Conservation (phyloP, 1,140 invertebrate genomes). For the Habropoda laboriosa region DNA sequence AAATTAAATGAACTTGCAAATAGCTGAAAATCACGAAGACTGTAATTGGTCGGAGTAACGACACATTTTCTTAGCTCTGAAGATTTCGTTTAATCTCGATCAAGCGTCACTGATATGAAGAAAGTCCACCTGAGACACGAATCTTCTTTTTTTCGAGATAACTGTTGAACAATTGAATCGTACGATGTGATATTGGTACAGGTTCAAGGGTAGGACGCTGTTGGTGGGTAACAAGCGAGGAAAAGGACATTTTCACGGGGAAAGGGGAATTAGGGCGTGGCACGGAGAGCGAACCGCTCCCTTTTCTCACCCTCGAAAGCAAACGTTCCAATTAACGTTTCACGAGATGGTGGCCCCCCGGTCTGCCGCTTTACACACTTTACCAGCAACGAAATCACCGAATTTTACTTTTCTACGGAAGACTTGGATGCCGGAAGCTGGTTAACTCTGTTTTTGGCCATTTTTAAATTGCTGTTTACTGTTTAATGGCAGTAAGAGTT, state of each 20-base stretch:
- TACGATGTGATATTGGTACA: background rate
- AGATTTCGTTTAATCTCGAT: background rate
- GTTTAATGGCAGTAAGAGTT: too few species aligned
- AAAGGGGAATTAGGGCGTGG: slow-evolving; percentile 63
- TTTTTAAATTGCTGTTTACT: too few species aligned
- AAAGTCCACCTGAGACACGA: background rate
- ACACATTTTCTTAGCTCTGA: background rate
- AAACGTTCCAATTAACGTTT: slow-evolving; percentile 20
- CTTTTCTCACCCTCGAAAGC: slow-evolving; percentile 47
- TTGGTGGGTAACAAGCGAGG: background rate
- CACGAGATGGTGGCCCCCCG: background rate
- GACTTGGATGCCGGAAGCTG: too few species aligned
- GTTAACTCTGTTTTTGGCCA: too few species aligned
- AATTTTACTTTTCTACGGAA: too few species aligned
- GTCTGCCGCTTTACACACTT: background rate
- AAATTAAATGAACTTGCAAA: background rate
- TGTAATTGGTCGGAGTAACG: background rate
- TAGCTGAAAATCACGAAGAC: too few species aligned
- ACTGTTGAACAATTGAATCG: background rate
- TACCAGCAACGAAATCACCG: background rate
- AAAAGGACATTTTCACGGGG: slow-evolving; percentile 19
- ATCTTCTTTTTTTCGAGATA: too few species aligned
- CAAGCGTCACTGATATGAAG: background rate
- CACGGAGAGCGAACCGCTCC: slow-evolving; percentile 64
- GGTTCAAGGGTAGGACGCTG: background rate